Evolutionary conservation across 2,113 vertebrate species (phyloP), one percentile per base, ranked within the genome.

Genomic region (Platysternon megacephalum): DNA sequence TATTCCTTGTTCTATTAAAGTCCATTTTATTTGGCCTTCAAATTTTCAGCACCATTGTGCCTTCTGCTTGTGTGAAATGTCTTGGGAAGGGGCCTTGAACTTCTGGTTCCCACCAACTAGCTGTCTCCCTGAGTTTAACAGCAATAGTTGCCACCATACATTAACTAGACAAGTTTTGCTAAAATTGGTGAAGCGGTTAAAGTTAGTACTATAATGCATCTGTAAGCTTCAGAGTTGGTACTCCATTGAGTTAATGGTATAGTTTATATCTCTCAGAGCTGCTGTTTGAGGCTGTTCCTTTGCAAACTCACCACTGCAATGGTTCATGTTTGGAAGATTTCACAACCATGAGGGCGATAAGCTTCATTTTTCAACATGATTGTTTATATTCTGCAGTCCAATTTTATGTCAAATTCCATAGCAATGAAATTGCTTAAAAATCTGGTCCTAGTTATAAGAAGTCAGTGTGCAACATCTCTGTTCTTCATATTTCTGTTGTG

Each of bases 391-490:
- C 19, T 19, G n/a, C 65, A 39, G n/a, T 21, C 35, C 65, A 72
- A 22, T 39, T 72, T 72, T 39, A 68, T n/a, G 65, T 72, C 16
- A 72, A 51, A 13, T 88, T 61, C 49, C 5, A 6, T 11, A 68
- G 5, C 8, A 5, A 0, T 29, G 24, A 12, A 78, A 0, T 89
- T 81, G 29, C 53, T 0, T 56, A 19, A 9, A 65, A 22, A 0
- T 24, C 29, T 94, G 21, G 3, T 5, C 53, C 11, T 56, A 44
- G 78, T 85, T 35, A 0, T 39, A 88, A 9, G 1, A 82, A 29
- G 28, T 48, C 13, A 88, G 65, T 10, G 61, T 85, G 4, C 44
- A 89, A 79, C 11, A 49, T 82, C 2, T 78, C 52, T 51, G 2
- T 51, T 93, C 72, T 42, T 93, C 83, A 55, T 29, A 44, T 56